A percentile compares a stretch with the other conserved stretches of the same genome.
phyloP scores from a whole-genome alignment of 2,888 invertebrate species.

The Perdita meconis region DNA sequence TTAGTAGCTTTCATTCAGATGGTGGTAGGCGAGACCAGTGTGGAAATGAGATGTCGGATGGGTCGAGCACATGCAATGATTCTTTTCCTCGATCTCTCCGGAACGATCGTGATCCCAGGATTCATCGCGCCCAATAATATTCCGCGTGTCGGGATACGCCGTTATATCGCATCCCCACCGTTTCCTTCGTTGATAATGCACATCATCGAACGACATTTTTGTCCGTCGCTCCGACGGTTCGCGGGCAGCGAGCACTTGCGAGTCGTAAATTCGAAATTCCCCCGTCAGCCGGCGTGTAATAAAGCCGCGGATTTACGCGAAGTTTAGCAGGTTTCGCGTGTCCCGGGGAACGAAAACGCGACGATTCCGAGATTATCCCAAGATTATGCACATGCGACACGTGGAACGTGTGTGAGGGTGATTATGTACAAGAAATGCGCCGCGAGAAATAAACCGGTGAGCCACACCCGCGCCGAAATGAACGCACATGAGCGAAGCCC shows the following conservation, averaged over 20 bases:
- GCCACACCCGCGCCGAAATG: constrained; percentile 73
- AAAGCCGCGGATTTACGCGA: constrained; percentile 39
- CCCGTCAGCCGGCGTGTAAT: constrained; percentile 9
- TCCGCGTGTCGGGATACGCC: background rate
- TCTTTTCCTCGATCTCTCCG: constrained; percentile 25
- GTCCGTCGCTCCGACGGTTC: constrained; percentile 10
- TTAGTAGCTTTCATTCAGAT: constrained; percentile 72
- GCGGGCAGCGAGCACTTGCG: background rate
- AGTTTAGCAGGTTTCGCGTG: no score
- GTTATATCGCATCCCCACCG: background rate
- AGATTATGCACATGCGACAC: constrained; percentile 66
- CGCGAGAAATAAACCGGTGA: constrained; percentile 63
- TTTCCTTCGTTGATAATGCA: constrained; percentile 13
- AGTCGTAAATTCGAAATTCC: constrained; percentile 20
- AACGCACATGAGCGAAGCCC: constrained; percentile 67
- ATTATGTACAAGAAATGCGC: constrained; percentile 68
- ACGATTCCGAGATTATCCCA: constrained; percentile 30
- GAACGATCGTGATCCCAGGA: background rate
- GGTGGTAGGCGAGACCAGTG: constrained; percentile 70
- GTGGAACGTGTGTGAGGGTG: constrained; percentile 53
- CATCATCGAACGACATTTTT: constrained; percentile 9
- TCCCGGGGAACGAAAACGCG: constrained; percentile 23
- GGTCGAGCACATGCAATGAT: constrained; percentile 70
- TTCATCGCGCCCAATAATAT: no score
- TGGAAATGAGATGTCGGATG: constrained; percentile 64